Base-by-base conservation (phyloP, 2,113 vertebrate species). In the Semicossyphus pulcher region DNA sequence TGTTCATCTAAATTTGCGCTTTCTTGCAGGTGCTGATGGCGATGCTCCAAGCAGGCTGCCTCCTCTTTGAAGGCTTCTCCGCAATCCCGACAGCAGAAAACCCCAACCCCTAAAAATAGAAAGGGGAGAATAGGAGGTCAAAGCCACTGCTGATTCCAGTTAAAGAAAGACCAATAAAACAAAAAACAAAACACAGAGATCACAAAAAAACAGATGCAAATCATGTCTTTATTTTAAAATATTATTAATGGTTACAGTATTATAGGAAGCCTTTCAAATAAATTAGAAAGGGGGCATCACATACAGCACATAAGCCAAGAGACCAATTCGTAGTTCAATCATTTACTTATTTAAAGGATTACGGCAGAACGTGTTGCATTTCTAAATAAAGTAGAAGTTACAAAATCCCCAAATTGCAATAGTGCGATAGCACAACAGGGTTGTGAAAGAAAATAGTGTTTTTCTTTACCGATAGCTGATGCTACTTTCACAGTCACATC, bases 61-160 rank as follows among this genome's bases (percentile, higher is more conserved):
- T 93, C 90, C 49, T 92, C 89, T 57, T 42, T 77, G 80, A 92
- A 94, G 72, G 66, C 76, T 80, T 92, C 89, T 65, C 89, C 93
- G 71, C 89, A 93, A 81, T 92, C 86, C 52, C 74, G 86, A 85
- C 88, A 92, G 85, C 76, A 90, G 89, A 92, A 90, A 86, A 83
- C 73, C 76, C 85, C 86, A 78, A 80, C 82, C 80, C 90, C 93
- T 94, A 89, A 54, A 91, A 92, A 89, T 66, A 93, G 67, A 92
- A 88, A 91, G 71, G 68, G 75, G 66, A 93, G 89, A 90, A 90
- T 76, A 69, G 79, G 83, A 91, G 78, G 87, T 92, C 87, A 92
- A 85, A 78, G 76, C 68, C 68, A 88, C 78, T 89, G 84, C 87
- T 76, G 76, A 58, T 78, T 76, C 63, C 66, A 86, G 26, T 77